Percentiles rank a stretch among this genome's conserved stretches.
phyloP scores from a whole-genome alignment of 2,113 vertebrate genomes.

The Pteronura brasiliensis region DNA sequence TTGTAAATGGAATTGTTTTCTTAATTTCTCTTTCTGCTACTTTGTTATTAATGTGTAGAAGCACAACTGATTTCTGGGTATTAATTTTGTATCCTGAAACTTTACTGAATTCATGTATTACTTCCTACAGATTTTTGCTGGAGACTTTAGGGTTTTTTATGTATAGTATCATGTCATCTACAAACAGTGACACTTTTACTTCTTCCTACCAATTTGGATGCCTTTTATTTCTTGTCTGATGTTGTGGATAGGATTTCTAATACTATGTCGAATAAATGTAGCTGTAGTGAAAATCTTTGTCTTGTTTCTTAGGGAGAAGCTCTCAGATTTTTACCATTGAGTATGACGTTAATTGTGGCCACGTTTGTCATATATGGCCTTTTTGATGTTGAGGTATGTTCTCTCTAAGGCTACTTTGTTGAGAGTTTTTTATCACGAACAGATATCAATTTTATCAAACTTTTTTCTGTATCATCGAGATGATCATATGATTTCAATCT shows the following conservation, averaged over 20 bases:
- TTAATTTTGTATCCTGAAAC: background rate
- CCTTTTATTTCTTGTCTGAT: background rate
- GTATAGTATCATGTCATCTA: background rate
- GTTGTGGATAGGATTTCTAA: background rate
- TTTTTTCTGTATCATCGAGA: background rate
- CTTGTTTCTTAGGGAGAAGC: background rate
- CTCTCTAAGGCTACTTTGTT: background rate
- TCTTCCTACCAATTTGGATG: background rate
- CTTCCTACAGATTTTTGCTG: background rate
- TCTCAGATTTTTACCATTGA: background rate
- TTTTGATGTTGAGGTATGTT: background rate
- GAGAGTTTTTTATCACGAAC: background rate
- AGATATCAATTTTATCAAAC: background rate
- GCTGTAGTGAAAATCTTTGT: background rate
- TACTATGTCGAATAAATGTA: background rate
- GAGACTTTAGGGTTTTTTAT: background rate
- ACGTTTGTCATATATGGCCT: background rate
- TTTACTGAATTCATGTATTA: background rate
- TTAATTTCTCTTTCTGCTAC: background rate
- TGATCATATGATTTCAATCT: background rate
- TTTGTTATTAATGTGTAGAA: background rate
- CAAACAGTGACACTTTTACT: background rate
- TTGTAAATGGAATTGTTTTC: background rate
- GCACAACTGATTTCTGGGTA: background rate
- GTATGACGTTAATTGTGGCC: background rate